These are phyloP conservation scores for Xylophagus ater DNA, from an alignment of 2,888 invertebrate species.

Conservation along the genomic window DNA sequence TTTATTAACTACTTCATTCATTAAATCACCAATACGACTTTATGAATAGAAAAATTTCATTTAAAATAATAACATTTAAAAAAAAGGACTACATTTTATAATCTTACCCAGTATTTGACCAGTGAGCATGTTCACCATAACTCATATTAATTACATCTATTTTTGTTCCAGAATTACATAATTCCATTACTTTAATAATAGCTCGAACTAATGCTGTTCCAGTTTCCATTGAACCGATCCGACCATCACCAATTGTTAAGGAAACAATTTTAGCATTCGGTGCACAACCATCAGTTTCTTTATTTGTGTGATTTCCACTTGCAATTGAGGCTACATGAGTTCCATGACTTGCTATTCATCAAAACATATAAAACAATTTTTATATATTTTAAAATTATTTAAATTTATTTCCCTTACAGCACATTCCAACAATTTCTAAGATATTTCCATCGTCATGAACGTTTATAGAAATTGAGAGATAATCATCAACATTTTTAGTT, in stretches of 20 bases:
- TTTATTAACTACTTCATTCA: slow-evolving; percentile 80
- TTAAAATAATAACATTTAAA: not conserved
- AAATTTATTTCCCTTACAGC: slow-evolving; percentile 55
- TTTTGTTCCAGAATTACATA: slow-evolving; percentile 45
- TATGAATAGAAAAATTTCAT: not conserved
- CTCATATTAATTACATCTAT: slow-evolving; percentile 96
- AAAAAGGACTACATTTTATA: not conserved
- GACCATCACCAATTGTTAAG: slow-evolving; percentile 84
- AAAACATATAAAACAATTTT: slow-evolving; percentile 6
- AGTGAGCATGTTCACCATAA: slow-evolving; percentile 91
- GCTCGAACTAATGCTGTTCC: slow-evolving; percentile 86
- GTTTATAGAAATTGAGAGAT: slow-evolving; percentile 81
- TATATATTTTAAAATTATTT: not conserved
- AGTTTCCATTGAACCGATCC: slow-evolving; percentile 93
- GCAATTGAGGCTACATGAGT: slow-evolving; percentile 97
- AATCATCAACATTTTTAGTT: slow-evolving; percentile 68
- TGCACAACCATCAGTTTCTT: slow-evolving; percentile 86
- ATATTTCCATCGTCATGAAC: slow-evolving; percentile 83
- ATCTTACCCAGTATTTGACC: slow-evolving; percentile 76
- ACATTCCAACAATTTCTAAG: slow-evolving; percentile 87
- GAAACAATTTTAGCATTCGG: slow-evolving; percentile 93
- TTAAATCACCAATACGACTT: slow-evolving; percentile 75
- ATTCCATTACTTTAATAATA: slow-evolving; percentile 75
- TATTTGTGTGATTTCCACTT: slow-evolving; percentile 71
- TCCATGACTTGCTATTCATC: slow-evolving; percentile 75